Base-by-base conservation (phyloP, 2,888 invertebrate species). In the Allacma fusca region DNA sequence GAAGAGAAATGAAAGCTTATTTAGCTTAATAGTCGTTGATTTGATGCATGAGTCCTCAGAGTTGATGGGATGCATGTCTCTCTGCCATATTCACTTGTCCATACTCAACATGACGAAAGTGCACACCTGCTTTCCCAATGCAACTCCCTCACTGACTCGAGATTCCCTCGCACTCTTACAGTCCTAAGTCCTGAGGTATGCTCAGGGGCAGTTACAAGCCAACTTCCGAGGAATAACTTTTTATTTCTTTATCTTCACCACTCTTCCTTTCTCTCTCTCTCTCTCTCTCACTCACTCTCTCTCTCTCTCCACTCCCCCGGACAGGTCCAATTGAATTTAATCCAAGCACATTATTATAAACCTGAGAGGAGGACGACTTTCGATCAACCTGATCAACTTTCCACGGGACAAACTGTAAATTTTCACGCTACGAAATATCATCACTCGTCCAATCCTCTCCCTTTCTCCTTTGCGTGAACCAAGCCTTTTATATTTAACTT, bases 71-170 rank as follows among this genome's bases (percentile, higher is more conserved):
- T 73, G 73, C 62, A 29, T 62, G 34, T 57, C 59, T 34, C 40
- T 50, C 44, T 70, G 24, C 71, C 64, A 74, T 74, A 74, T 74
- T 62, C 73, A 74, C 43, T 71, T 71, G 19, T 73, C 28, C n/a
- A n/a, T n/a, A n/a, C n/a, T 7, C 12, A n/a, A 5, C 59, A 13
- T 59, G 59, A 23, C 12, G 23, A 23, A n/a, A 23, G 19, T 7
- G 59, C 40, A 40, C 40, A 40, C 40, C 40, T 40, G 40, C 40
- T 40, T 40, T 40, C 13, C 40, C 40, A 5, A 40, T 40, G 40
- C 40, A 13, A 40, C 5, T 5, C 40, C 13, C 13, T 40, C 40
- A 9, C 13, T 40, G 40, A 40, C 40, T 40, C 13, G 40, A 40
- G 40, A 40, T 40, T 59, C 23, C 19, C 23, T 59, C 23, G 7